Evolutionary conservation across 2,797 vertebrate genomes (phyloP).

Genomic region (Acrossocheilus wenchowensis): DNA sequence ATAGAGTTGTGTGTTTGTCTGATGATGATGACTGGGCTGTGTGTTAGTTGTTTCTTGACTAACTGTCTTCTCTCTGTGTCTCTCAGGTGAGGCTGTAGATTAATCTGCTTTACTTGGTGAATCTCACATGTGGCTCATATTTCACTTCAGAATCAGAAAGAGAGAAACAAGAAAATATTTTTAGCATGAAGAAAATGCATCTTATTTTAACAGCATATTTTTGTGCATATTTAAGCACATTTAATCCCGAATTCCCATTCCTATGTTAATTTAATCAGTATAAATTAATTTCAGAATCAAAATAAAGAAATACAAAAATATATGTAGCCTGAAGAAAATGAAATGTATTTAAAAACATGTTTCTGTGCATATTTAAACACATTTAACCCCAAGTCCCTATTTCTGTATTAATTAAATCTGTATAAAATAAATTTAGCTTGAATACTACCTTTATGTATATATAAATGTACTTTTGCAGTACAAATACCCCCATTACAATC

Average conservation of each 20-base stretch:
- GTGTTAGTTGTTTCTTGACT: conserved; percentile 22
- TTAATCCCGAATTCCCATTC: neutral
- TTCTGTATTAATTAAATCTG: neutral
- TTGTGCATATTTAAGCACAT: neutral
- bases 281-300: neutral
- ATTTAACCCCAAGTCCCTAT: neutral
- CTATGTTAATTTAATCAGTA: neutral
- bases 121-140: neutral
- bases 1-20: conserved; percentile 29
- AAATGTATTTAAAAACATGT: neutral
- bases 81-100: conserved; percentile 34
- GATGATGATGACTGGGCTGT: conserved; percentile 7
- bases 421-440: neutral
- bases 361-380: neutral
- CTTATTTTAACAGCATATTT: neutral
- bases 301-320: neutral
- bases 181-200: neutral
- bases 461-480: no score
- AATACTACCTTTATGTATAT: neutral
- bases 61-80: conserved; percentile 38
- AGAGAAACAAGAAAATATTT: neutral
- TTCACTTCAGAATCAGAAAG: neutral
- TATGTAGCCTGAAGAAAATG: neutral
- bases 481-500: neutral
- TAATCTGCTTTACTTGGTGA: neutral